phyloP scores from a whole-genome alignment of 2,113 vertebrate species.

The Triplophysa dalaica region DNA sequence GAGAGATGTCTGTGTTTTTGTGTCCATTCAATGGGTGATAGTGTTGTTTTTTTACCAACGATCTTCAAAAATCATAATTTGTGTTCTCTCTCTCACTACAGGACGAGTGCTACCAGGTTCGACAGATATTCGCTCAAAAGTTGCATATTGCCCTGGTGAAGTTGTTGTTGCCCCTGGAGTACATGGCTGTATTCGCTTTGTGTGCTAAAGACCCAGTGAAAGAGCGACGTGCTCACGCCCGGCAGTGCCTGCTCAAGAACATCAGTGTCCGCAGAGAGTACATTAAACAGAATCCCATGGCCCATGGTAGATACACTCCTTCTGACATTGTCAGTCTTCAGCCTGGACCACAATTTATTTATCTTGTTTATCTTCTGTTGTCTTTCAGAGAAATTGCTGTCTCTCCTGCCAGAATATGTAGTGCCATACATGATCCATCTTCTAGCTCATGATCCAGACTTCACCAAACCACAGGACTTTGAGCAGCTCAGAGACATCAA shows the following conservation, averaged over 20 bases:
- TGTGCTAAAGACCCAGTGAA: slow-evolving; percentile 99
- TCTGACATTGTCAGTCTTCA: background rate
- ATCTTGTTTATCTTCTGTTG: slow-evolving; percentile 24
- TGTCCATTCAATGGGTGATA: too few species aligned
- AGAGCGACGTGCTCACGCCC: slow-evolving; percentile 93
- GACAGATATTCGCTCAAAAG: slow-evolving; percentile 98
- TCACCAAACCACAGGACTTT: slow-evolving; percentile 96
- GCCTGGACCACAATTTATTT: background rate
- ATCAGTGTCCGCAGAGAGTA: slow-evolving; percentile 97
- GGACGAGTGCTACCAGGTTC: slow-evolving; percentile 99
- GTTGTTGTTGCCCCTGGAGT: slow-evolving; percentile 92
- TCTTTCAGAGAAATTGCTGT: slow-evolving; percentile 88
- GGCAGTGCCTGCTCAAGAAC: slow-evolving; percentile 98
- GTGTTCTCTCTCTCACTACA: slow-evolving; percentile 58
- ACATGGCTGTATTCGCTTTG: slow-evolving; percentile 95
- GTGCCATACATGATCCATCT: slow-evolving; percentile 98
- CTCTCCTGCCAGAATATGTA: slow-evolving; percentile 94
- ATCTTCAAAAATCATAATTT: too few species aligned
- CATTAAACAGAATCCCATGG: slow-evolving; percentile 94
- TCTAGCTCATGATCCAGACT: slow-evolving; percentile 96
- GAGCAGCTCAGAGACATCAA: slow-evolving; percentile 98
- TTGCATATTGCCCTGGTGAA: slow-evolving; percentile 95
- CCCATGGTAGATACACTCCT: slow-evolving; percentile 80
- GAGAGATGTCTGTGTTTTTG: too few species aligned
- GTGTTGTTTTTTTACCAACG: too few species aligned